Base-by-base conservation (phyloP, 2,113 vertebrate genomes). In the Hiodon tergisus region DNA sequence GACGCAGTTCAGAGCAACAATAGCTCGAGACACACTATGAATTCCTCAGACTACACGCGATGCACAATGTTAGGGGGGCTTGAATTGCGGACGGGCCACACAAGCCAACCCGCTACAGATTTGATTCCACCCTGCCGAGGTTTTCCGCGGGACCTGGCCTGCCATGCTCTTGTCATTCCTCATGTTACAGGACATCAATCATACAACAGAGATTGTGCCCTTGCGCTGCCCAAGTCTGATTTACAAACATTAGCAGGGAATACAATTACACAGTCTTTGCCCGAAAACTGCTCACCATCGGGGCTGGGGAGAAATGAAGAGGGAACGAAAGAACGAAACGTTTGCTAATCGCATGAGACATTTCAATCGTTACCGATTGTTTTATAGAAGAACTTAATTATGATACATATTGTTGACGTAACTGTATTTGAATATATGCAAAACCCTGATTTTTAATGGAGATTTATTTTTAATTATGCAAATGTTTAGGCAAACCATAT, bases 211-310 rank as follows among this genome's bases (percentile, higher is more conserved):
- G 89, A 87, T 86, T 84, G 84, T 91, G 91, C 92, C 92, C 92
- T 90, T 87, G 88, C 86, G 83, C 85, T 87, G 91, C 93, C 91
- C 83, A 81, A 85, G 89, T 87, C 93, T 94, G 92, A 92, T 94
- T 94, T 92, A 93, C 92, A 93, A 92, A 94, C 92, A 94, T 93
- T 93, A 94, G 92, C 91, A 91, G 91, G 90, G 91, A 94, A 93
- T 92, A 92, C 89, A 90, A 92, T 93, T 92, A 92, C 92, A 92
- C 87, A 87, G 86, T 83, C 81, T 84, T 77, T 80, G 84, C 75
- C 81, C 81, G 83, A 83, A 82, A 78, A 87, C 82, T 57, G 71
- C 73, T 73, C 77, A 71, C 87, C 87, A 80, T 87, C 47, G 75
- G 73, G 71, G 72, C 76, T 80, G 76, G 75, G 67, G 5, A 46